A percentile compares a stretch with the other conserved stretches of the same genome.
These are phyloP conservation scores for Nerophis lumbriciformis DNA, from an alignment of 2,113 vertebrate species.

Conservation along the genomic window DNA sequence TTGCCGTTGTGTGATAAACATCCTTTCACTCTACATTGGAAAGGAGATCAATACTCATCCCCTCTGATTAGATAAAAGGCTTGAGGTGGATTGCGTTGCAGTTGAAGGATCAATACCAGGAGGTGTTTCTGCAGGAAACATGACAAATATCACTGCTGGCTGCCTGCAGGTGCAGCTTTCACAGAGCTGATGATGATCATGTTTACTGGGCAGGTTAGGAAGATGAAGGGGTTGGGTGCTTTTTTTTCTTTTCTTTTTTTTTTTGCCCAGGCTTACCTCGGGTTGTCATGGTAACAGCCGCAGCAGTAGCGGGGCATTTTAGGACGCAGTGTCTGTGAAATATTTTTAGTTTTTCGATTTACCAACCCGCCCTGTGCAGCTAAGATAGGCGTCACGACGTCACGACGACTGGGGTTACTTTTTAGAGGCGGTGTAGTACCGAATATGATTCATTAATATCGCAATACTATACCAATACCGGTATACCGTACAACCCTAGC, in stretches of 20 bases:
- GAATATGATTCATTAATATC: too few species aligned
- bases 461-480: too few species aligned
- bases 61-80: background rate
- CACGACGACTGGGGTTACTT: too few species aligned
- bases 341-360: too few species aligned
- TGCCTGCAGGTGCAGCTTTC: slow-evolving; percentile 46
- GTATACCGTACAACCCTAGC: too few species aligned
- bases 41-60: slow-evolving; percentile 1
- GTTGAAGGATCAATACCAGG: slow-evolving; percentile 4
- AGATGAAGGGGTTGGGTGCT: slow-evolving; percentile 16
- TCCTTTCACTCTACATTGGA: background rate
- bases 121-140: slow-evolving; percentile 9
- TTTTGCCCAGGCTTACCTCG: slow-evolving; percentile 25
- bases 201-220: slow-evolving; percentile 42
- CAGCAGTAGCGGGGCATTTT: slow-evolving; percentile 52
- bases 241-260: slow-evolving; percentile 21
- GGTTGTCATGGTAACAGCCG: slow-evolving; percentile 68
- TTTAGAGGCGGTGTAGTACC: too few species aligned
- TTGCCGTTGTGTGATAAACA: background rate
- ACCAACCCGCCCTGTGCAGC: too few species aligned
- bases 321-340: slow-evolving; percentile 35
- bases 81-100: slow-evolving; percentile 14
- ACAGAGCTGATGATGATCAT: slow-evolving; percentile 38
- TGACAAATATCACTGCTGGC: slow-evolving; percentile 21
- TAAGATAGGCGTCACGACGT: too few species aligned